A percentile compares a stretch with the other conserved stretches of the same genome.
phyloP scores from a whole-genome alignment of 2,113 vertebrate species.

The Callocephalon fimbriatum region DNA sequence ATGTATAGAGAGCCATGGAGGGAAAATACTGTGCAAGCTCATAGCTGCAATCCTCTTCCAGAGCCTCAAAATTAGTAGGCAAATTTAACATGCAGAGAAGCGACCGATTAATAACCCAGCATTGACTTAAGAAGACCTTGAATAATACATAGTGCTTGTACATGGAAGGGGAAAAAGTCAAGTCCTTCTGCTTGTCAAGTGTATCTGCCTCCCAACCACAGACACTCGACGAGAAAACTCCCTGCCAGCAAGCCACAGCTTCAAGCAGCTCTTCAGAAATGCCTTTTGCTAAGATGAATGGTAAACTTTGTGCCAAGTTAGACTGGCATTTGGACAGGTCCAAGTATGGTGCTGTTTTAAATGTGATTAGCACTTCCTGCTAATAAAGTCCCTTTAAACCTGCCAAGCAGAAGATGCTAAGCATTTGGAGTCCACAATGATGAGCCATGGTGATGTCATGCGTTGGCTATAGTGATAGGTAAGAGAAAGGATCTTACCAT shows the following conservation, averaged over 20 bases:
- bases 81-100: slow-evolving; percentile 64
- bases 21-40: neutral
- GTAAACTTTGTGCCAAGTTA: neutral
- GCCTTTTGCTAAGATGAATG: neutral
- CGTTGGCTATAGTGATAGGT: neutral
- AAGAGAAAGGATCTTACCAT: neutral
- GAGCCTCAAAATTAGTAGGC: neutral
- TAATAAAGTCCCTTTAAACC: neutral
- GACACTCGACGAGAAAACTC: neutral
- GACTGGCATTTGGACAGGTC: neutral
- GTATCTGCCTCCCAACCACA: neutral
- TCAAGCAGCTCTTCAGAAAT: neutral
- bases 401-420: neutral
- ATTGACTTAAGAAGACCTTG: slow-evolving; percentile 65
- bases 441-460: accelerated
- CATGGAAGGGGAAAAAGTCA: slow-evolving; percentile 42
- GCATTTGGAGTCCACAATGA: neutral
- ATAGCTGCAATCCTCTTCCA: neutral
- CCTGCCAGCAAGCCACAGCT: neutral
- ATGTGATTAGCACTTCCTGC: slow-evolving; percentile 9
- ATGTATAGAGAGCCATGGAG: neutral
- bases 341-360: neutral
- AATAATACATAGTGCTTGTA: slow-evolving; percentile 66
- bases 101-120: slow-evolving; percentile 48
- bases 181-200: slow-evolving; percentile 53